A percentile compares a stretch with the other conserved stretches of the same genome.
phyloP scores from a whole-genome alignment of 1,140 invertebrate species.

The Mamestra configurata region DNA sequence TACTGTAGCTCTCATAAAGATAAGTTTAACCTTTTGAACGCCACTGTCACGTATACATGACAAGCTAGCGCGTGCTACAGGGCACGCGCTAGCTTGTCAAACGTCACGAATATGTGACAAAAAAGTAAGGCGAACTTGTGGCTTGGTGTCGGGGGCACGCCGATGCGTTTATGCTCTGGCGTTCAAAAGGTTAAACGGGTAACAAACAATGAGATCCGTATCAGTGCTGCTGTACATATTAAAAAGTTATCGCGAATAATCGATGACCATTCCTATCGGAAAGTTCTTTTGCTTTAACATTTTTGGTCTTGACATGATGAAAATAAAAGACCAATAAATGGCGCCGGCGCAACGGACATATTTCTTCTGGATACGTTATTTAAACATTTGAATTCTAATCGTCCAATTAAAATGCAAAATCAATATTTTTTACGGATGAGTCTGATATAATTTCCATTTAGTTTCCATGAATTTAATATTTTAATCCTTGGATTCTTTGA shows the following conservation, averaged over 20 bases:
- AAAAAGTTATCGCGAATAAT: neutral
- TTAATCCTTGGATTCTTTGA: neutral
- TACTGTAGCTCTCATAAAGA: too few relatives aligned
- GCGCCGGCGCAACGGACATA: neutral
- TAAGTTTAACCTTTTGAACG: too few relatives aligned
- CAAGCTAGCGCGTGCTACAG: too few relatives aligned
- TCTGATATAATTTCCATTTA: neutral
- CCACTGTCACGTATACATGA: too few relatives aligned
- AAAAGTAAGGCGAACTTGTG: too few relatives aligned
- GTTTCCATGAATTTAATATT: neutral
- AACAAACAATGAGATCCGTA: neutral
- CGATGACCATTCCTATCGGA: neutral
- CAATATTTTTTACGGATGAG: constrained; percentile 1
- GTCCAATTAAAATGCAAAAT: constrained; percentile 10
- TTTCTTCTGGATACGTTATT: constrained; percentile 12
- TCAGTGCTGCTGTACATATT: neutral
- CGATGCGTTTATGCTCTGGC: too few relatives aligned
- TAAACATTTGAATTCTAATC: constrained; percentile 14
- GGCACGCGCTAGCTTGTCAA: too few relatives aligned
- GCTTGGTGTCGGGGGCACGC: too few relatives aligned
- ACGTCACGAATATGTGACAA: too few relatives aligned
- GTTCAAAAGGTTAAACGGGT: too few relatives aligned
- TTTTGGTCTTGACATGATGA: neutral
- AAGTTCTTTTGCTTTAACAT: neutral
- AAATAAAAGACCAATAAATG: constrained; percentile 28